Conservation (phyloP, 23 tunicate species). For the Oikopleura albicans region DNA sequence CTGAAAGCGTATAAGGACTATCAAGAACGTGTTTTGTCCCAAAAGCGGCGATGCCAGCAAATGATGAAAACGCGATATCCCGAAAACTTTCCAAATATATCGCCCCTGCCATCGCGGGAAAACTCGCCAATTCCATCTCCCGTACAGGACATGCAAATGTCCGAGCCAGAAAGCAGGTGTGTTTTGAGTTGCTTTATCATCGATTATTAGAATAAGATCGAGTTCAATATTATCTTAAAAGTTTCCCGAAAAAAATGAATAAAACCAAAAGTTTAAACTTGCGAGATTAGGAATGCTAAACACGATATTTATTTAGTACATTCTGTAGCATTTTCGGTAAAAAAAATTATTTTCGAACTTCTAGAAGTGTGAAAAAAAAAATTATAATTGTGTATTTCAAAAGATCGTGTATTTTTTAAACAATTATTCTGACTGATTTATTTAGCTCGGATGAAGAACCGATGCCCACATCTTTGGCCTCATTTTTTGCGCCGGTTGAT, state of each 20-base stretch:
- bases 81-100: background rate
- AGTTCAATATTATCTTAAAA: too few relatives aligned
- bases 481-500: background rate
- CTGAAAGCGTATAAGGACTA: constrained; percentile 7
- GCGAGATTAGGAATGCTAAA: too few relatives aligned
- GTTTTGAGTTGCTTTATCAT: background rate
- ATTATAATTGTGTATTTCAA: too few relatives aligned
- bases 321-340: too few relatives aligned
- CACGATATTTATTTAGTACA: too few relatives aligned
- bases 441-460: constrained; percentile 10
- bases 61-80: background rate
- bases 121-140: background rate
- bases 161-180: background rate
- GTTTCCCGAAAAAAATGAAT: too few relatives aligned
- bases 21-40: background rate
- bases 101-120: background rate
- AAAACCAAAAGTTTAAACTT: too few relatives aligned
- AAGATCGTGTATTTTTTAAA: too few relatives aligned
- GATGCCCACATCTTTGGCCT: background rate
- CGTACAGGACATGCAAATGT: background rate
- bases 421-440: background rate
- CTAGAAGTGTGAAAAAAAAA: too few relatives aligned
- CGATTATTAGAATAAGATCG: too few relatives aligned
- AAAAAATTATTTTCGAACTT: too few relatives aligned
- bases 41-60: background rate